Base-by-base conservation (phyloP, 1,140 invertebrate species). In the Saccostrea glomerata region DNA sequence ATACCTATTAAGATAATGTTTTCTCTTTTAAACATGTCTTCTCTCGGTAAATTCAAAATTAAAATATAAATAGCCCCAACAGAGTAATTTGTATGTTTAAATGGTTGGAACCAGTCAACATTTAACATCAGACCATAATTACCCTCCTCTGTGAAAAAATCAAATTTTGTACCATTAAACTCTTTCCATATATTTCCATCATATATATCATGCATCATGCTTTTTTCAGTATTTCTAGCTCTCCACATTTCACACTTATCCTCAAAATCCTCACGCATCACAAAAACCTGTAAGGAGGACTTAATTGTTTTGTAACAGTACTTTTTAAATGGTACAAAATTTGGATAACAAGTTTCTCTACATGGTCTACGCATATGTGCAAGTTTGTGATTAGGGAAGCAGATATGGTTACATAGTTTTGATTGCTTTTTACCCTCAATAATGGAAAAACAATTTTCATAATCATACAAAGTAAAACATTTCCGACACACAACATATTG, bases 1-100 rank as follows among this genome's bases (percentile, higher is more conserved):
- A 88, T 25, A 25, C 87, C 87, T 36, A 88, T 66, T 23, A 88
- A 54, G 20, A 86, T 82, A 5, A 86, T 36, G 40, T 88, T 88
- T 63, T 88, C 77, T 56, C 40, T 66, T 23, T 66, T 84, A 73
- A 88, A 88, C n/a, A 82, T 63, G 66, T 88, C 82, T 63, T 88
- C 73, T 20, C 87, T 63, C 13, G 87, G 63, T 66, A 66, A 20
- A 66, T 66, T 66, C n/a, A 66, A 66, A 23, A 66, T 20, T 66
- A 20, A 66, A 66, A 9, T 66, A 66, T 66, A 66, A 23, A 66
- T 66, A 20, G 63, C 63, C 7, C 63, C 63, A 17, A 66, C 63
- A 20, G 63, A 66, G n/a, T 66, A 66, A 66, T 66, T 20, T 20
- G 63, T 66, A 23, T 66, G 63, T 20, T 66, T 66, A 66, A 66